Base-by-base conservation (phyloP, 2,113 vertebrate genomes). In the Ammospiza caudacuta region DNA sequence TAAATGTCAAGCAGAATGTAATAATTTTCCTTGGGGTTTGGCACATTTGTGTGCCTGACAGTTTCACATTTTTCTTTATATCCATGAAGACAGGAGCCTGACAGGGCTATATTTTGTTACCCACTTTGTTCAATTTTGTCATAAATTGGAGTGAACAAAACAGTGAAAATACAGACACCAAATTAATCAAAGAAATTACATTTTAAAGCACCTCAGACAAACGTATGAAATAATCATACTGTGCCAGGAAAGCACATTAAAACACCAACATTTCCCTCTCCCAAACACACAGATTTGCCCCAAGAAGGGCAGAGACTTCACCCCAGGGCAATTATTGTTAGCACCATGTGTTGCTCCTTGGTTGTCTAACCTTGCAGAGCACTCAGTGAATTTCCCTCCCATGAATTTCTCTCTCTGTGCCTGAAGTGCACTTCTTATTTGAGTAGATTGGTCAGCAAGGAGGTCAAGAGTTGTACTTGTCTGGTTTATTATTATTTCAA, bases 51-150 rank as follows among this genome's bases (percentile, higher is more conserved):
- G 95, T 96, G 87, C 89, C 93, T 98, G 97, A 97, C 97, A 97
- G 95, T 91, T 95, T 89, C 97, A 84, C 96, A 97, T 98, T 98
- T 98, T 97, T 98, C 97, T 98, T 98, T 96, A 97, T 98, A 98
- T 98, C 94, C 44, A 4, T 77, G 57, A 96, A 97, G 97, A 97
- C 96, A 97, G 92, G 86, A 95, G 80, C 83, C 92, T 97, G 96
- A 97, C 97, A 97, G 91, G 91, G 90, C 96, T 98, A 94, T 97
- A 97, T 97, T 98, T 97, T 96, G 94, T 96, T 96, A 95, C 95
- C 96, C 84, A 97, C 91, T 97, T 97, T 87, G 43, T 72, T 96
- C 95, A 96, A 97, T 97, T 97, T 95, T 97, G 96, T 83, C 96
- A 73, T 97, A 97, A 98, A 97, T 96, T 94, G 94, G 94, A 97